Percentiles rank a stretch among this genome's conserved stretches.
These are phyloP conservation scores for Varanus salvator DNA, from an alignment of 2,113 vertebrate species.

Conservation along the genomic window DNA sequence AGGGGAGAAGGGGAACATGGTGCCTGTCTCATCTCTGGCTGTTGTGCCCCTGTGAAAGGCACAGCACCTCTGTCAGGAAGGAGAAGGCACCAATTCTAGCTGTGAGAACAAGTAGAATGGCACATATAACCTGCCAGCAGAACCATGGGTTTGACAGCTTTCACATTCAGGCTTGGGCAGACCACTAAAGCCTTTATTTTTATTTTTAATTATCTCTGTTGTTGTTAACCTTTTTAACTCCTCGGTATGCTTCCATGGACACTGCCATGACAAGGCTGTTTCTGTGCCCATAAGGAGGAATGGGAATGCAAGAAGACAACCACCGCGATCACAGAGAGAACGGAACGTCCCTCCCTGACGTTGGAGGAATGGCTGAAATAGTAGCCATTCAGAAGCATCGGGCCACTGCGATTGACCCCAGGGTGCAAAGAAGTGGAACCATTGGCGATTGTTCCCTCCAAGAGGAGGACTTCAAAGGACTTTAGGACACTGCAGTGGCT, in stretches of 20 bases:
- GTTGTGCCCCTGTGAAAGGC: neutral
- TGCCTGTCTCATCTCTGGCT: slow-evolving; percentile 1
- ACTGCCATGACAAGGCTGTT: slow-evolving; percentile 62
- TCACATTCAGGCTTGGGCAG: slow-evolving; percentile 31
- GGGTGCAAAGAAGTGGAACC: neutral
- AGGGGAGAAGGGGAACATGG: neutral
- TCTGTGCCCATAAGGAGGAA: slow-evolving; percentile 15
- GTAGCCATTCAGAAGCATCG: neutral
- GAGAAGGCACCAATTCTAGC: neutral
- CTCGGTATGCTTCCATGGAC: slow-evolving; percentile 32
- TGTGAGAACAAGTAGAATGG: neutral
- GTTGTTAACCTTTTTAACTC: slow-evolving; percentile 24
- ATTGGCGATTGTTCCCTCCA: neutral
- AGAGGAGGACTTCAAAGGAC: neutral
- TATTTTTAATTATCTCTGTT: neutral
- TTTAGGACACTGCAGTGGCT: neutral
- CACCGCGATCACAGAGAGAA: neutral
- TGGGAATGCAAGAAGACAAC: slow-evolving; percentile 45
- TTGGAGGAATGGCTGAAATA: neutral
- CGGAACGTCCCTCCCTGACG: neutral
- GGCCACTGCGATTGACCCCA: no score
- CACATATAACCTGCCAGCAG: neutral
- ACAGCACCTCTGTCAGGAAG: neutral
- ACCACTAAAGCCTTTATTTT: slow-evolving; percentile 25
- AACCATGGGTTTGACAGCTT: slow-evolving; percentile 40